Evolutionary conservation across 2,888 invertebrate species (phyloP), one percentile per base, ranked within the genome.

Genomic region (Rhagonycha fulva): DNA sequence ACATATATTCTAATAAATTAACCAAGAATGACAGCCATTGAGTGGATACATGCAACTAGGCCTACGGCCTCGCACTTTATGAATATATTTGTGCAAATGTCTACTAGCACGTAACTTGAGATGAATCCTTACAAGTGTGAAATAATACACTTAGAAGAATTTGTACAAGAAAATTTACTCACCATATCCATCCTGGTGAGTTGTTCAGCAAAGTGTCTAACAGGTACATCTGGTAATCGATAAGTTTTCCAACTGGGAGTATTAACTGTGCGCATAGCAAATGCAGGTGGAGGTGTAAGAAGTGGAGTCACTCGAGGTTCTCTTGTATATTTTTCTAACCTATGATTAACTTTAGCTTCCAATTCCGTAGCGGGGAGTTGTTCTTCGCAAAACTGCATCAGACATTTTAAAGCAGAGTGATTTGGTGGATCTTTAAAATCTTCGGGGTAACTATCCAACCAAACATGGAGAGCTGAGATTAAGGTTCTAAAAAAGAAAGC

Each of bases 381-480:
- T 82, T 94, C 92, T 84, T 93, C 93, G 75, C 96, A 95, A 89
- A 98, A 98, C 83, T 94, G 93, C 83, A 96, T 91, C 82, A 99
- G 91, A 87, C 94, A 93, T 80, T 93, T 91, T 84, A 99, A 92
- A 83, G 94, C 92, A 70, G 93, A 90, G 87, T 95, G 95, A 84
- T 92, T 91, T 69, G 96, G 95, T 61, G 94, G 91, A 82, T 95
- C 94, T 78, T 93, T 92, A 88, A 96, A 95, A 89, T 99, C 99
- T 88, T 98, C 98, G 62, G 98, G 96, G 88, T 98, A 99, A 76
- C 96, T 95, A 89, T 99, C 98, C 86, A 99, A 89, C 99, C 99
- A 99, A 66, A 98, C 97, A 86, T 97, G 96, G 81, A 99, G 91
- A 78, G 96, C 95, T 82, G 96, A 95, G 83, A 96, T 93, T 87